Conservation (phyloP, 2,888 invertebrate species). For the Cataglyphis livida region DNA sequence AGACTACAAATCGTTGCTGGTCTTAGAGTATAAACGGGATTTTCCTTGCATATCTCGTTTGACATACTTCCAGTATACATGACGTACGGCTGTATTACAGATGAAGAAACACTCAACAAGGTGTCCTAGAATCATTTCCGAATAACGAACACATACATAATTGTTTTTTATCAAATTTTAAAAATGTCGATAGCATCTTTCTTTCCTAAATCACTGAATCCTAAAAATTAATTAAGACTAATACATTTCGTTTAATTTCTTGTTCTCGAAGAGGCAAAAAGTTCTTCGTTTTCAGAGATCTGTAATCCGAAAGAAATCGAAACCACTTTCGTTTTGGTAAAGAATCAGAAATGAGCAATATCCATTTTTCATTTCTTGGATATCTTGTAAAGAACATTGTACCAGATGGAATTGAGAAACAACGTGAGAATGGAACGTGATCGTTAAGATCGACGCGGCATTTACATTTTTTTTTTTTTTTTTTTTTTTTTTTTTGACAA, state of each 20-base stretch:
- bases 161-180: background rate
- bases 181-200: background rate
- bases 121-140: background rate
- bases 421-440: slow-evolving; percentile 1
- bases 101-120: background rate
- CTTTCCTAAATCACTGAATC: background rate
- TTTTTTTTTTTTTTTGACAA: background rate
- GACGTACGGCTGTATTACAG: background rate
- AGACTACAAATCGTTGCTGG: slow-evolving; percentile 10
- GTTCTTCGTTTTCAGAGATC: background rate
- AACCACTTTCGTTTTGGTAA: background rate
- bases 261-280: background rate
- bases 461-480: background rate
- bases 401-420: slow-evolving; percentile 11
- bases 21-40: slow-evolving; percentile 25
- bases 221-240: background rate
- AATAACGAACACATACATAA: background rate
- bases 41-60: slow-evolving; percentile 14
- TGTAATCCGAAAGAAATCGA: background rate
- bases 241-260: background rate
- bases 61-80: background rate
- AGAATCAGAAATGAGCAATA: slow-evolving; percentile 13
- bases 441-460: background rate
- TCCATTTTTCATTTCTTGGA: background rate
- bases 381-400: background rate